Evolutionary conservation across 2,113 vertebrate genomes (phyloP), one percentile per base, ranked within the genome.

Genomic region (Mus spicilegus): DNA sequence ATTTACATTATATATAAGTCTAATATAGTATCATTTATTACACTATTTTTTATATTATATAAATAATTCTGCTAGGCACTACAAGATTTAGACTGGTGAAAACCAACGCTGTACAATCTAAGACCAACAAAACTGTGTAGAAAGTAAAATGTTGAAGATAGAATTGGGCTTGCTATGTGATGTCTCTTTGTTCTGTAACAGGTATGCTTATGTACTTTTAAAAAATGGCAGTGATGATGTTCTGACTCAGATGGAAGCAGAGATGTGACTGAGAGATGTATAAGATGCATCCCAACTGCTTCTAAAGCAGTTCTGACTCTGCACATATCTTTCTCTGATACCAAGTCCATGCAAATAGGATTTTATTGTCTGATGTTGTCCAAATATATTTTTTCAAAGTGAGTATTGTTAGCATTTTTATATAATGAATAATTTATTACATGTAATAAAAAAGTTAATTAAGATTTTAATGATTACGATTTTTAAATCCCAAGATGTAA

Each of bases 291-390:
- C 17, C 61, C 3, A 89, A 7, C 4, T 2, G 2, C 56, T 69
- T 20, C 36, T 28, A 3, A 75, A 8, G 6, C 69, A 36, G 33
- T 6, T 72, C 9, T 33, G 33, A 46, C 26, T 72, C 77, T 26
- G 2, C 17, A 26, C 6, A 19, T 7, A 2, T 49, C 10, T n/a
- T 26, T n/a, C 30, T 30, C 17, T 9, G 1, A 5, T 28, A 5
- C 5, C 63, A 70, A n/a, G 26, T 56, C 5, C 8, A 3, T 81
- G 39, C 13, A 39, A 56, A 30, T 22, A 11, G 46, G 69, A 54
- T 24, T 30, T 54, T 28, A 58, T 61, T 65, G 42, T 1, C 51
- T 91, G 24, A 22, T 86, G 67, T 12, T 42, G 3, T 54, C 10
- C 75, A 86, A 75, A 39, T n/a, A 56, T 1, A 42, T 39, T 39